Evolutionary conservation across 2,888 invertebrate species (phyloP), one percentile per base, ranked within the genome.

Genomic region (Choreutis nemorana): DNA sequence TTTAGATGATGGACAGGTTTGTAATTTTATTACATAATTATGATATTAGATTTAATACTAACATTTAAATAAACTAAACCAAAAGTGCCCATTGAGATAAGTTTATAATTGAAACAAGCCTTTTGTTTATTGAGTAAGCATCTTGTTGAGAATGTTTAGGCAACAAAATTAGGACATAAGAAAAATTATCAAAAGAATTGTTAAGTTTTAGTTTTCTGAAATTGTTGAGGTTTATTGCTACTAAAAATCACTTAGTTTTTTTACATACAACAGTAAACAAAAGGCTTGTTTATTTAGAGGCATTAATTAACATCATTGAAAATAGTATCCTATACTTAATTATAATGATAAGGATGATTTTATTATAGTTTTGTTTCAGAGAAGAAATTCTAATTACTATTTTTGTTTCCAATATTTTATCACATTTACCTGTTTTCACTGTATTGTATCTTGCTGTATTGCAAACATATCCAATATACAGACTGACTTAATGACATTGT

Each of bases 401-500:
- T 77, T 75, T 75, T 75, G 77, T 77, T 77, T 75, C 75, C 70
- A 63, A 73, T 75, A 75, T 77, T 77, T 77, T 75, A 75, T 75
- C 70, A 72, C 66, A 68, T 55, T 55, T 71, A 72, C 66, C 73
- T 77, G 77, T 77, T 77, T 73, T 75, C 75, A 77, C 70, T 75
- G 70, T 75, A 75, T 66, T 75, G 67, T 75, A 75, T 78, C 71
- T 78, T 72, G 78, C 78, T 79, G 77, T 80, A 78, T 79, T 80
- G 73, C 80, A 80, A 71, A 80, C 80, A 80, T 80, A 80, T 80
- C 80, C 79, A 78, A 73, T 77, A 80, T 79, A 80, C 80, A 80
- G 80, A 80, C 80, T 80, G 80, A 80, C 79, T 79, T 73, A 73
- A 75, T 42, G 12, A 10, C 24, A 24, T n/a, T 4, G 2, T 11